phyloP scores from a whole-genome alignment of 1,140 invertebrate genomes.

The Portunus trituberculatus region DNA sequence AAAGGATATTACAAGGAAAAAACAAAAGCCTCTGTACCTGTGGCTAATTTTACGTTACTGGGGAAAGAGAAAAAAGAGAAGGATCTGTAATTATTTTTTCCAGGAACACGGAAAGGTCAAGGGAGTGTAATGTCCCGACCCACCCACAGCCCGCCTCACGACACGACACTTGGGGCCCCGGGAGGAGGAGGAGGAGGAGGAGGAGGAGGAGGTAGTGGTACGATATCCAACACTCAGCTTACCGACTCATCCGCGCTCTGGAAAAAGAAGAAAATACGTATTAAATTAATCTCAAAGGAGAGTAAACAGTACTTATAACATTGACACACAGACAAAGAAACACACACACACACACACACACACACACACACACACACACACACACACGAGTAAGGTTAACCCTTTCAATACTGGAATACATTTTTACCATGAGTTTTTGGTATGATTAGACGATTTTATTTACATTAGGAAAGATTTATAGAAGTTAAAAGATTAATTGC shows the following conservation, averaged over 20 bases:
- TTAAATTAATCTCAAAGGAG: neutral
- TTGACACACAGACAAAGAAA: neutral
- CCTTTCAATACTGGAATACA: too few relatives aligned
- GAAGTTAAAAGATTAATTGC: too few relatives aligned
- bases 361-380: neutral
- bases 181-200: conserved; percentile 6
- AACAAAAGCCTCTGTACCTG: neutral
- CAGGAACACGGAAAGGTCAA: conserved; percentile 18
- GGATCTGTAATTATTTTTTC: conserved; percentile 13
- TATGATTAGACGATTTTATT: too few relatives aligned
- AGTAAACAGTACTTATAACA: neutral
- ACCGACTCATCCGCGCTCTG: conserved; percentile 55
- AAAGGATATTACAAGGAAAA: too few relatives aligned
- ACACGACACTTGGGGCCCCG: neutral
- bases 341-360: conserved; percentile 39
- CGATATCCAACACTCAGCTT: neutral
- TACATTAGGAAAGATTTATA: too few relatives aligned
- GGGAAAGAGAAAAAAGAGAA: neutral
- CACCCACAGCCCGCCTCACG: neutral
- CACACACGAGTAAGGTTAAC: neutral
- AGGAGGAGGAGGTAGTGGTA: neutral
- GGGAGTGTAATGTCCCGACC: neutral
- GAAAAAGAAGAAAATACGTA: conserved; percentile 31
- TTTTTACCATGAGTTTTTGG: too few relatives aligned
- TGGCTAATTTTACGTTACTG: neutral